Evolutionary conservation across 2,888 invertebrate species (phyloP), one percentile per base, ranked within the genome.

Genomic region (Patella pellucida): DNA sequence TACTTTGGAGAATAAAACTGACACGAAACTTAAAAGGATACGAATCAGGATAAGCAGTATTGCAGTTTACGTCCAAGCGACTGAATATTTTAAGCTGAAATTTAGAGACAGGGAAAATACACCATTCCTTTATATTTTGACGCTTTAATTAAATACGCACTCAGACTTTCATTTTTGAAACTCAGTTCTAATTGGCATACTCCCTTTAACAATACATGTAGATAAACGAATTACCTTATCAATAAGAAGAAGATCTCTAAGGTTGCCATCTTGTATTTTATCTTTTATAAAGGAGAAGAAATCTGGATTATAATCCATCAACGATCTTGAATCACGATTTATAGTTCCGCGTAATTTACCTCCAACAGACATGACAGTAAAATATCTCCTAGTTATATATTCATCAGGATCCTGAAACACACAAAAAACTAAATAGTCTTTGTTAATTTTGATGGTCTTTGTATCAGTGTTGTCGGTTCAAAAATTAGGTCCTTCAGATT

Each of bases 371-470:
- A 75, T n/a, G 2, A 86, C 76, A 31, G 74, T 83, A 27, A 80
- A 82, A 76, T 81, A 87, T 72, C 81, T 84, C 19, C 84, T 76
- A 1, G 83, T 79, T 5, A 85, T 71, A 68, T 75, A 85, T 15
- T 84, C 84, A 31, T 82, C 80, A n/a, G 77, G 77, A 2, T 31
- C 62, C 52, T 71, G 51, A 68, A 71, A 71, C 4, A 3, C 12
- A 27, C 5, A 16, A 72, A 72, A 16, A n/a, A 72, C 56, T 16
- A 72, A 23, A 27, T 31, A 27, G 62, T 16, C n/a, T 23, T 23
- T 5, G 2, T 16, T 16, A 56, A 23, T 14, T 15, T 54, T 16
- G 72, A 54, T 15, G 72, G 68, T 12, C 16, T 41, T 23, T n/a
- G 16, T 19, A 3, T 23, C 7, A 41, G 41, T 70, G 4, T 9